Conservation (phyloP, 2,797 vertebrate genomes). For the Sebastes nivosus region DNA sequence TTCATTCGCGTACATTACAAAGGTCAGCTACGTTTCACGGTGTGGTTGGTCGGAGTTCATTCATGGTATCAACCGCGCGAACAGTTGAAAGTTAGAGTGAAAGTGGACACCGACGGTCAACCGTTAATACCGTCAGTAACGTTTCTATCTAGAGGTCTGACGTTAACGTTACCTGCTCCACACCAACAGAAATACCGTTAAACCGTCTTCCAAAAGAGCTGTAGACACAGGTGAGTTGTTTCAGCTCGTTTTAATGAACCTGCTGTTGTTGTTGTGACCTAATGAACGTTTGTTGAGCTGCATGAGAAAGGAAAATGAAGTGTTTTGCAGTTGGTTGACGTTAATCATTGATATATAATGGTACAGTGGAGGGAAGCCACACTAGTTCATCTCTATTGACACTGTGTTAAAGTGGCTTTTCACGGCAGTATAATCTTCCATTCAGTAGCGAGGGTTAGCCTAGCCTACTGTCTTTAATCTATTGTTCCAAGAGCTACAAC, state of each 20-base stretch:
- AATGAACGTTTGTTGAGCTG: background rate
- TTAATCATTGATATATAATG: no score
- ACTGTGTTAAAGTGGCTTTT: no score
- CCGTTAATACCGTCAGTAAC: background rate
- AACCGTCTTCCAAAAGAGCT: background rate
- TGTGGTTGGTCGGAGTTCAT: background rate
- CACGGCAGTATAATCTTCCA: no score
- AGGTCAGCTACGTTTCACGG: accelerated
- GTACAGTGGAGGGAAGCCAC: no score
- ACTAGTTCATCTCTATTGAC: no score
- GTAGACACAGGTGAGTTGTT: constrained; percentile 19
- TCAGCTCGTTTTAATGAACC: background rate
- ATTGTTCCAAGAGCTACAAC: background rate
- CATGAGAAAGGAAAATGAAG: background rate
- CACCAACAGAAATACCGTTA: background rate
- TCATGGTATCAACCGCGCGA: constrained; percentile 65
- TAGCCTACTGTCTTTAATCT: background rate
- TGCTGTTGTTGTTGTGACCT: background rate
- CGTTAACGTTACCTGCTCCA: background rate
- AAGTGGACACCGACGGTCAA: background rate
- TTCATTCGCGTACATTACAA: background rate
- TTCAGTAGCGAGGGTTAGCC: background rate
- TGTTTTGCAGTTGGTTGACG: background rate
- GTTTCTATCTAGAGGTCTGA: background rate
- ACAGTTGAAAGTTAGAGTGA: constrained; percentile 60